Percentiles rank a stretch among this genome's conserved stretches.
phyloP scores from a whole-genome alignment of 2,888 invertebrate genomes.

The Leptinotarsa tumamoca region DNA sequence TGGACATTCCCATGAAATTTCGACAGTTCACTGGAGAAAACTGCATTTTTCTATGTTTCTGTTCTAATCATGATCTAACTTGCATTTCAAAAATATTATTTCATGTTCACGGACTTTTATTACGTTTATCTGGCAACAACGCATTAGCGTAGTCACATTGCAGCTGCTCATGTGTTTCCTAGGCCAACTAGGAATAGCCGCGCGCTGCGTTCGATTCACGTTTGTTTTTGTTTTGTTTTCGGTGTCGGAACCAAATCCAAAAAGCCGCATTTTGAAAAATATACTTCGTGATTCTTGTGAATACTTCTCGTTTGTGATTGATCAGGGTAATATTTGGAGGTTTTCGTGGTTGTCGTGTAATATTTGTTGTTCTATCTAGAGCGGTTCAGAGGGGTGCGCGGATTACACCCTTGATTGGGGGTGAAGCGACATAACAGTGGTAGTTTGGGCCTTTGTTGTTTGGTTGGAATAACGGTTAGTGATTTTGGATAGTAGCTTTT shows the following conservation, averaged over 20 bases:
- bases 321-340: background rate
- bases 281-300: constrained; percentile 11
- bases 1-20: no score
- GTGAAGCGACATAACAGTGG: constrained; percentile 20
- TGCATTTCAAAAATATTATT: background rate
- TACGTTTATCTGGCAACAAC: constrained; percentile 26
- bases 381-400: constrained; percentile 9
- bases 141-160: constrained; percentile 39
- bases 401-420: constrained; percentile 17
- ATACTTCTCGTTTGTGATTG: background rate
- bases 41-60: no score
- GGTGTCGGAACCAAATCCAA: constrained; percentile 3
- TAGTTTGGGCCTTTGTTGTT: constrained; percentile 14
- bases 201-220: constrained; percentile 29
- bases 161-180: constrained; percentile 43
- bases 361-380: constrained; percentile 14
- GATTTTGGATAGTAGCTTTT: background rate
- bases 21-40: no score
- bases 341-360: background rate
- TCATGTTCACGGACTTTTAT: background rate
- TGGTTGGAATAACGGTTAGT: constrained; percentile 9
- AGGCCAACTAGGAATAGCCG: constrained; percentile 40
- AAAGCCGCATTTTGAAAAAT: constrained; percentile 29
- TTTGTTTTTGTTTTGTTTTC: constrained; percentile 42
- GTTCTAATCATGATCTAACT: no score